These are phyloP conservation scores for Trematomus bernacchii DNA, from an alignment of 2,797 vertebrate species.

Conservation along the genomic window DNA sequence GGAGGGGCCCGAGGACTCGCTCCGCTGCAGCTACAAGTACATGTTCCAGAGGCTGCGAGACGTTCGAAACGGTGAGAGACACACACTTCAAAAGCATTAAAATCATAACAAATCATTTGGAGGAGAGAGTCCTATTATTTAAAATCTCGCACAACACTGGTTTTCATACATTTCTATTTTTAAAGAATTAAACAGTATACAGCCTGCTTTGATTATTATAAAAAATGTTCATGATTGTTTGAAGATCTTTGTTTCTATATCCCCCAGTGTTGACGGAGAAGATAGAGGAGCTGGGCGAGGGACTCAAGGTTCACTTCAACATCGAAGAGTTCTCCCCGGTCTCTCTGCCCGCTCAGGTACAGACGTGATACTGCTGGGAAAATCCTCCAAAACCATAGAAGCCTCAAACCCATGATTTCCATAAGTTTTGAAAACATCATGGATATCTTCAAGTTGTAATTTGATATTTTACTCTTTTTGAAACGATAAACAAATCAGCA, in stretches of 20 bases:
- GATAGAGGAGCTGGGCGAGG: slow-evolving; percentile 91
- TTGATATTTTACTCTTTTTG: not conserved
- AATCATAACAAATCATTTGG: not conserved
- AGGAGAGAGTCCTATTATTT: not conserved
- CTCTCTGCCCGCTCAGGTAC: slow-evolving; percentile 90
- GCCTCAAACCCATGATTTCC: not conserved
- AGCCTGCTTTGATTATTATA: not conserved
- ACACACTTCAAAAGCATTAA: not conserved
- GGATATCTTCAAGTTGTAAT: not conserved
- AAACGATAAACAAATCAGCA: not conserved
- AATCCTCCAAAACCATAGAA: not conserved
- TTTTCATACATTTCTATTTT: not conserved
- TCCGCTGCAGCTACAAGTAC: slow-evolving; percentile 88
- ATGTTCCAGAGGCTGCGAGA: slow-evolving; percentile 95
- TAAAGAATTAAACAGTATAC: not conserved
- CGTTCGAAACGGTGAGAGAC: slow-evolving; percentile 86
- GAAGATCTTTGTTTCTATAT: not conserved
- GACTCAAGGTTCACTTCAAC: slow-evolving; percentile 86
- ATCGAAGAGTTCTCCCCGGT: slow-evolving; percentile 90
- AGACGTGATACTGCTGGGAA: not conserved
- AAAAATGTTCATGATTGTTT: not conserved
- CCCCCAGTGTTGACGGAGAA: slow-evolving; percentile 86
- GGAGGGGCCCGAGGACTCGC: slow-evolving; percentile 71
- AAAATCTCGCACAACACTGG: not conserved
- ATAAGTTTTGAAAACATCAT: not conserved